A percentile compares a stretch with the other conserved stretches of the same genome.
Conservation (phyloP, 2,113 vertebrate genomes). For the Hepsetus odoe region DNA sequence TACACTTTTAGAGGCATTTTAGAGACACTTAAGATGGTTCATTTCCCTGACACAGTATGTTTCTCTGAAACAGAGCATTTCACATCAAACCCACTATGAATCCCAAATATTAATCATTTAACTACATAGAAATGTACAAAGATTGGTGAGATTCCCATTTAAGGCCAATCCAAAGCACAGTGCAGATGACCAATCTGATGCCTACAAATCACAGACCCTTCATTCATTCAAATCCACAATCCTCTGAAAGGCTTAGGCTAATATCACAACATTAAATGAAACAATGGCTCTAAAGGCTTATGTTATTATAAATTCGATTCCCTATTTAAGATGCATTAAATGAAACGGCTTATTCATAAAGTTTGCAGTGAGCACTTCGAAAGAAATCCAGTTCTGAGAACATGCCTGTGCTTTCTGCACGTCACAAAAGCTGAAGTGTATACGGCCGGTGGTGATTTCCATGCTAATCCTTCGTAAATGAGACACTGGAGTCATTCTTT, state of each 20-base stretch:
- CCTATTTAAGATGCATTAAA: background rate
- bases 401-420: background rate
- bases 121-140: too few relatives aligned
- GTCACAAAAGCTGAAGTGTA: background rate
- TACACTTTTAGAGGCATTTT: too few relatives aligned
- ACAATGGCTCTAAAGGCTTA: background rate
- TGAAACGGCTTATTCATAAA: background rate
- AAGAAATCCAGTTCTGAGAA: background rate
- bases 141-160: too few relatives aligned
- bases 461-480: background rate
- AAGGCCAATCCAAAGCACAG: background rate
- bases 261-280: background rate
- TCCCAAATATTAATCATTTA: background rate
- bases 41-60: too few relatives aligned
- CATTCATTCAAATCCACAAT: slow-evolving; percentile 2
- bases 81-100: too few relatives aligned
- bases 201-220: background rate
- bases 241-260: slow-evolving; percentile 2
- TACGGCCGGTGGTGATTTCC: background rate
- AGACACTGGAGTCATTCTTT: background rate
- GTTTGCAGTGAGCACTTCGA: background rate
- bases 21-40: too few relatives aligned
- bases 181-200: background rate
- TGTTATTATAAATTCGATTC: background rate
- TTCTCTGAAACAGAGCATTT: too few relatives aligned